A percentile compares a stretch with the other conserved stretches of the same genome.
These are phyloP conservation scores for Therioaphis trifolii DNA, from an alignment of 2,888 invertebrate species.

Conservation along the genomic window DNA sequence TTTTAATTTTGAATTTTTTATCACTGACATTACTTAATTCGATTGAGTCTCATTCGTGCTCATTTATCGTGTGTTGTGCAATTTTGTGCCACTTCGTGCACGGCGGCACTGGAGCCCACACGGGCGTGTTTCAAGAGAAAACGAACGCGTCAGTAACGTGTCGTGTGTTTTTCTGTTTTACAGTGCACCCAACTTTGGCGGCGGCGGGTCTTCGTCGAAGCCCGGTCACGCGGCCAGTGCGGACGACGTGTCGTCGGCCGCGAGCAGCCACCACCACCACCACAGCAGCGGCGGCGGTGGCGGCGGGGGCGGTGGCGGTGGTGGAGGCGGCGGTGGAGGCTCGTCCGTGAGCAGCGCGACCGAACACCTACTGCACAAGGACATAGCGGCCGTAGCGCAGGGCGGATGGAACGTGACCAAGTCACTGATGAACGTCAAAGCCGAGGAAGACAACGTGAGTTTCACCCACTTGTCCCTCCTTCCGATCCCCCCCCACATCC, in stretches of 20 bases:
- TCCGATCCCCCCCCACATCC: too few relatives aligned
- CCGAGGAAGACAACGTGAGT: conserved; percentile 80
- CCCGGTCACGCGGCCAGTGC: conserved; percentile 45
- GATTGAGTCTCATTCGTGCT: too few relatives aligned
- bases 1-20: too few relatives aligned
- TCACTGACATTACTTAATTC: too few relatives aligned
- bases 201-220: conserved; percentile 44
- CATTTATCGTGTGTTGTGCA: too few relatives aligned
- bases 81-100: too few relatives aligned
- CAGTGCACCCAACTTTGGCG: conserved; percentile 46
- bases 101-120: too few relatives aligned
- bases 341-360: conserved; percentile 68
- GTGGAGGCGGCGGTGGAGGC: conserved; percentile 49
- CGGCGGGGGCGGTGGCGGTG: neutral
- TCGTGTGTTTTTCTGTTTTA: too few relatives aligned
- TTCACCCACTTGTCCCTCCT: conserved; percentile 69
- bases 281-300: neutral
- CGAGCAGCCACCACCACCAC: neutral
- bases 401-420: conserved; percentile 74
- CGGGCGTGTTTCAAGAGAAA: too few relatives aligned
- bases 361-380: conserved; percentile 70
- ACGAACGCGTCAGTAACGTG: too few relatives aligned
- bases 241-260: conserved; percentile 46
- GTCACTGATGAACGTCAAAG: conserved; percentile 81
- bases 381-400: conserved; percentile 70